Conservation (phyloP, 2,888 invertebrate genomes). For the Sturmia bella region DNA sequence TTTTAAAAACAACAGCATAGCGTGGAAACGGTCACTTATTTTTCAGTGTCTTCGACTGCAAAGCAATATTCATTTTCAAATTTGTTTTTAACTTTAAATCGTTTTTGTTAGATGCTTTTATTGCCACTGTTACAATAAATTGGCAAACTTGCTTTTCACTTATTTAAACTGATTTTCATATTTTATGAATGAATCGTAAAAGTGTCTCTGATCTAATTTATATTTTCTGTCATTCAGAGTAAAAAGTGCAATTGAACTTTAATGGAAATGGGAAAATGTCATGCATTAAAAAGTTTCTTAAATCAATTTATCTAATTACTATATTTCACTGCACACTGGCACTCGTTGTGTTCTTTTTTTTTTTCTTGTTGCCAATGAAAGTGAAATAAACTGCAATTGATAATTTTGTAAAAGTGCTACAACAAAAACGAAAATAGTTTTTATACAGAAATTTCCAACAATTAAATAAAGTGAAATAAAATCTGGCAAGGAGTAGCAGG, state of each 20-base stretch:
- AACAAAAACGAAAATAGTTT: conserved; percentile 21
- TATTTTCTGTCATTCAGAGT: conserved; percentile 31
- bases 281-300: conserved; percentile 55
- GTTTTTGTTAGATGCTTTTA: no score
- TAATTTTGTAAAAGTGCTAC: conserved; percentile 48
- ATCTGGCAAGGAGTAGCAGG: background rate
- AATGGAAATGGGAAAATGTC: conserved; percentile 43
- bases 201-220: conserved; percentile 46
- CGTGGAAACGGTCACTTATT: no score
- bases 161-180: background rate
- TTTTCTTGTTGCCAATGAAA: conserved; percentile 30
- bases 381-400: conserved; percentile 59
- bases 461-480: conserved; percentile 15
- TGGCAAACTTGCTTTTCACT: conserved; percentile 14
- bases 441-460: conserved; percentile 7
- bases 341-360: background rate
- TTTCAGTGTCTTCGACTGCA: no score
- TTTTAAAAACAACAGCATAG: no score
- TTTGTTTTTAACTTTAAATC: no score
- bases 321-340: conserved; percentile 27
- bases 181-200: conserved; percentile 8
- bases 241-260: conserved; percentile 41
- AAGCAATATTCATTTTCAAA: background rate
- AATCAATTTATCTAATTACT: conserved; percentile 64
- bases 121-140: conserved; percentile 15